These are phyloP conservation scores for Chloroclystis v-ata DNA, from an alignment of 2,888 invertebrate species.

Conservation along the genomic window DNA sequence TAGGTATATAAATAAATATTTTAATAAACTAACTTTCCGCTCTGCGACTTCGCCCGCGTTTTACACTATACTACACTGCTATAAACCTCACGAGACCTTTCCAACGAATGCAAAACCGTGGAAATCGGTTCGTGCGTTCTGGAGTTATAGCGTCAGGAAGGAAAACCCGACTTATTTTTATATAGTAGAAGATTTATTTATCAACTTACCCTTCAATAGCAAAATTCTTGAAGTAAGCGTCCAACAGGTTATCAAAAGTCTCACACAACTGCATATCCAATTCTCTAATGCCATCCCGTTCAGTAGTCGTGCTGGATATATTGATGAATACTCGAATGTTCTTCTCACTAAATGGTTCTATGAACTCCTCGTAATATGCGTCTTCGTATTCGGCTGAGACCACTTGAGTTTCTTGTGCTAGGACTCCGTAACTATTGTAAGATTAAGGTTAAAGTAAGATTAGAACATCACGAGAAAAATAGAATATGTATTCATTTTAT, in stretches of 20 bases:
- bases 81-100: no score
- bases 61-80: no score
- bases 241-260: constrained; percentile 86
- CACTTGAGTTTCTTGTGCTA: constrained; percentile 88
- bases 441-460: not conserved
- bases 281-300: constrained; percentile 83
- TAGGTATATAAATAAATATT: no score
- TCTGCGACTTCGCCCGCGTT: no score
- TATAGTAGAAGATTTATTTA: no score
- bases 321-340: constrained; percentile 69
- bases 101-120: no score
- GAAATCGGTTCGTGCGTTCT: no score
- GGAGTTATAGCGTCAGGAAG: no score
- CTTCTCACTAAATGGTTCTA: constrained; percentile 81
- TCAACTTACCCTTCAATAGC: constrained; percentile 83
- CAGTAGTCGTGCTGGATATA: constrained; percentile 45
- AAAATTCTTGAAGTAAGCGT: constrained; percentile 90
- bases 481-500: no score
- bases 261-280: constrained; percentile 93
- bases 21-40: no score
- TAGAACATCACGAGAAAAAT: no score
- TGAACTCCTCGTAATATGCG: constrained; percentile 78
- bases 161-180: no score
- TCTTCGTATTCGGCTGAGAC: constrained; percentile 87
- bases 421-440: constrained; percentile 85